Evolutionary conservation across 2,888 invertebrate genomes (phyloP), one percentile per base, ranked within the genome.

Genomic region (Homarus gammarus): DNA sequence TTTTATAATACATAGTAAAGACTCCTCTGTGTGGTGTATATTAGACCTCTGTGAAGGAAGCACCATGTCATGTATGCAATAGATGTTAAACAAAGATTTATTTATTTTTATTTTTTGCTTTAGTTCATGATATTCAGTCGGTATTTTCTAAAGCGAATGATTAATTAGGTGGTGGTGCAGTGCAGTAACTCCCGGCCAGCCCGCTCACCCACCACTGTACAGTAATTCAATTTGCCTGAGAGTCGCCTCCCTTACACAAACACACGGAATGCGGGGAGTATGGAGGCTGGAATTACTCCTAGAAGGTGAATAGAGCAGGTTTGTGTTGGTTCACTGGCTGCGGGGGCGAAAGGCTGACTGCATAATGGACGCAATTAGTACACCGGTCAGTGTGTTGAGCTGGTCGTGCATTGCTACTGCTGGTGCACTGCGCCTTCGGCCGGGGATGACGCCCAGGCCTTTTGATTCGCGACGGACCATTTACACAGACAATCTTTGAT

Each of bases 311-410:
- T 72, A 70, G 83, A 56, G 10, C n/a, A 2, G 56, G 79, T 72
- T 51, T 70, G 70, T 72, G 83, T 51, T 51, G 49, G 70, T 49
- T 36, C 51, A 27, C 36, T 33, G 33, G 51, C 72, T 70, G 27
- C 40, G 3, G 51, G 83, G 72, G 83, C 18, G 83, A 72, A 72
- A 72, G 81, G 51, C 51, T 40, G 36, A 36, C 70, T 70, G 75
- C 40, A 83, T 83, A 83, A 83, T 68, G 51, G 38, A 72, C 1
- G 72, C 83, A 83, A 83, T 83, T 83, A 83, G 51, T 51, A 36
- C 49, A 70, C 70, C 6, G 83, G 22, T 27, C 38, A 10, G 38
- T 12, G 38, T 64, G 64, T n/a, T 64, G 6, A n/a, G 27, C 6
- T 64, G 64, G 3, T 27, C n/a, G n/a, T n/a, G 64, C 64, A 64